Evolutionary conservation across 2,113 vertebrate genomes (phyloP).

Genomic region (Osmerus mordax): DNA sequence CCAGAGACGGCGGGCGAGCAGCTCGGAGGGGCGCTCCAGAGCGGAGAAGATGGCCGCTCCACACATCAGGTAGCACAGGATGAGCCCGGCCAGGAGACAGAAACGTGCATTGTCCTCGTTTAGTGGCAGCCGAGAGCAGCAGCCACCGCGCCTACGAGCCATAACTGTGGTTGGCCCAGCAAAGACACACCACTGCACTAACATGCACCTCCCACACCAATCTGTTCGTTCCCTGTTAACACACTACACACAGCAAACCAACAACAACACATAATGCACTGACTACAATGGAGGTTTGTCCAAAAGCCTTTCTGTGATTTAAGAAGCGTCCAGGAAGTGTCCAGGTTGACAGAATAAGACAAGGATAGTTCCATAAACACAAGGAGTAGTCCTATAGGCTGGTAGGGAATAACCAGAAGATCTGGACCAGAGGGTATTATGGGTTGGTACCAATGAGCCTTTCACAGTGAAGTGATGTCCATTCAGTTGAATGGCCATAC

Average conservation of each 20-base stretch:
- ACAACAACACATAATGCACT: constrained; percentile 21
- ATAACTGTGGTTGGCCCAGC: constrained; percentile 57
- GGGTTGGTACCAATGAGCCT: too few relatives aligned
- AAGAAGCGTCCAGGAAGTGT: too few relatives aligned
- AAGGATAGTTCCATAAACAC: too few relatives aligned
- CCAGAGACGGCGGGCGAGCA: constrained; percentile 66
- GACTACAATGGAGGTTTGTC: too few relatives aligned
- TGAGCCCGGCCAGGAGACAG: constrained; percentile 71
- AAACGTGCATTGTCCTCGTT: constrained; percentile 79
- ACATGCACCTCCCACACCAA: constrained; percentile 40
- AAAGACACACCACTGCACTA: constrained; percentile 40
- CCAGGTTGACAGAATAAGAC: too few relatives aligned
- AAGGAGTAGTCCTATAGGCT: too few relatives aligned
- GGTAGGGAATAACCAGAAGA: too few relatives aligned
- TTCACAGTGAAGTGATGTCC: too few relatives aligned
- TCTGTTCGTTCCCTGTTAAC: neutral
- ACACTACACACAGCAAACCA: neutral
- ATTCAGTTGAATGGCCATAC: too few relatives aligned
- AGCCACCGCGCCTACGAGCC: constrained; percentile 67
- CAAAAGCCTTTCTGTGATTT: too few relatives aligned
- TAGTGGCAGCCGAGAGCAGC: constrained; percentile 62
- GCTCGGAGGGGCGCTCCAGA: constrained; percentile 71
- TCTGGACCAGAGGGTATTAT: too few relatives aligned
- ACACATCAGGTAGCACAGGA: constrained; percentile 73
- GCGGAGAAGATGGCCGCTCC: constrained; percentile 76